Evolutionary conservation across 2,888 invertebrate species (phyloP).

Genomic region (Spodoptera exigua): DNA sequence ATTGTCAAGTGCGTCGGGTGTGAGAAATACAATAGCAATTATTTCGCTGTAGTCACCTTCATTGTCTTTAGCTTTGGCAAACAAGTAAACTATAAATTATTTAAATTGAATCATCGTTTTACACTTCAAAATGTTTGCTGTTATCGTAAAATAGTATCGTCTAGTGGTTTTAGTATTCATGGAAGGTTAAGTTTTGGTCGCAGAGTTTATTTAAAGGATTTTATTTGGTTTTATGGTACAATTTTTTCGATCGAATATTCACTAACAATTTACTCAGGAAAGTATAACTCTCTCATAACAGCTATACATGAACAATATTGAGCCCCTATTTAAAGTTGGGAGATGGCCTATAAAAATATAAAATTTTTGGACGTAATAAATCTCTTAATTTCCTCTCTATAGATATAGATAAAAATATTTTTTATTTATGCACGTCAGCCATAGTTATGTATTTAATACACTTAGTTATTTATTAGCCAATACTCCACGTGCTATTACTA

Average conservation of each 20-base stretch:
- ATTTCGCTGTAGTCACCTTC: slow-evolving; percentile 59
- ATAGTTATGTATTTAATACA: slow-evolving; percentile 3
- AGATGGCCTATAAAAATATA: no score
- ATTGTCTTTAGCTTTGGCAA: slow-evolving; percentile 53
- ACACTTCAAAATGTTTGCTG: slow-evolving; percentile 53
- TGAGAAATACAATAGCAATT: slow-evolving; percentile 64
- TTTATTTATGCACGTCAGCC: no score
- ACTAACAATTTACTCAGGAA: no score
- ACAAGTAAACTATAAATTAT: slow-evolving; percentile 60
- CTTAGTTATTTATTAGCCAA: neutral
- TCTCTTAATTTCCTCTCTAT: no score
- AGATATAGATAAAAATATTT: no score
- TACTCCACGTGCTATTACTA: slow-evolving; percentile 16
- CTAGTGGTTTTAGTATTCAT: slow-evolving; percentile 35
- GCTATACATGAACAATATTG: no score
- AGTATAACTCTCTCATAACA: no score
- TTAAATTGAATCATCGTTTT: slow-evolving; percentile 57
- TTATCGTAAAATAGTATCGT: slow-evolving; percentile 35
- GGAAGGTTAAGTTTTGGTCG: slow-evolving; percentile 12
- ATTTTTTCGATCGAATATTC: neutral
- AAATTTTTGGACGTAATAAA: no score
- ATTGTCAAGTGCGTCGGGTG: slow-evolving; percentile 65
- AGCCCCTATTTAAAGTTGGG: no score
- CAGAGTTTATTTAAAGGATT: slow-evolving; percentile 4
- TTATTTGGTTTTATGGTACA: neutral